Base-by-base conservation (phyloP, 2,888 invertebrate species). In the Toxonevra muliebris region DNA sequence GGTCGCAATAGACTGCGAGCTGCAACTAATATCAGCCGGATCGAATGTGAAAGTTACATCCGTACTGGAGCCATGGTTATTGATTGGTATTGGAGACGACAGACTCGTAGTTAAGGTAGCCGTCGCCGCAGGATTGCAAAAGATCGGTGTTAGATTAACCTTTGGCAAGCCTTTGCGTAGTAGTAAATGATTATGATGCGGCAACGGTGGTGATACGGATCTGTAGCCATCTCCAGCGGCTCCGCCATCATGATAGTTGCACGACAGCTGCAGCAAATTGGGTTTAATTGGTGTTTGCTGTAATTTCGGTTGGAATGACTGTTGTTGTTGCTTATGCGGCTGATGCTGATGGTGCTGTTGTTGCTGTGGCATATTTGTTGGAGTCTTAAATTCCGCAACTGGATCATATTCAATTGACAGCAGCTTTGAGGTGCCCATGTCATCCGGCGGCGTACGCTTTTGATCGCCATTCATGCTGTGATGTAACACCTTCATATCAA, bases 141-240 rank as follows among this genome's bases (percentile, higher is more conserved):
- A 85, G 57, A 85, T 80, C 13, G 80, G 81, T n/a, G 83, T 82
- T 58, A 85, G 75, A 74, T 85, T 85, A 13, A 85, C 81, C 74
- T 85, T 85, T 55, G 85, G 85, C 64, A 84, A 68, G 9, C 71
- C 75, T 65, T 84, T 82, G 65, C 82, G 76, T 65, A 77, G 19
- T 60, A 76, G 48, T 1, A 79, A 73, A 52, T 79, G 76, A 62
- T 74, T 71, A 2, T 78, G 70, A 1, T 50, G 57, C 61, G 68
- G 50, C 65, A 72, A 5, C 3, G 19, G 43, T 43, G 1, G 53
- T 61, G 65, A 53, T 53, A 1, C n/a, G 11, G 52, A 30, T 53
- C 17, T 15, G 40, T 40, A 8, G 19, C 52, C 30, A 40, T 62
- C 59, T 12, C 66, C 63, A 48, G 55, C 60, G 50, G 48, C 66